These are phyloP conservation scores for Bombus confusus DNA, from an alignment of 1,140 invertebrate species.

Conservation along the genomic window DNA sequence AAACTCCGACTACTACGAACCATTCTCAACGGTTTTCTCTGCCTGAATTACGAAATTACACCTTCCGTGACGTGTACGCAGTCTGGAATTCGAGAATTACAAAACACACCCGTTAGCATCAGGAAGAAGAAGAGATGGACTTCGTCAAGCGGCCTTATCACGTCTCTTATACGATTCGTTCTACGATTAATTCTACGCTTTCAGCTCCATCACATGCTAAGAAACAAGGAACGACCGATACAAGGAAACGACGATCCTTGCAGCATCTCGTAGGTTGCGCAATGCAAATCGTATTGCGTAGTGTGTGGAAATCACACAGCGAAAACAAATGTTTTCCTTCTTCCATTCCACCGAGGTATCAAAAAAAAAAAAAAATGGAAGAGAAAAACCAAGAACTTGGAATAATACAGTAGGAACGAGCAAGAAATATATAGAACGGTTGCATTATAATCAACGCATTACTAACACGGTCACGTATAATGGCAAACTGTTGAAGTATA, in stretches of 20 bases:
- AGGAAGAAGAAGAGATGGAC: neutral
- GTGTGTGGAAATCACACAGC: too few relatives aligned
- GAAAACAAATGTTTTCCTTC: neutral
- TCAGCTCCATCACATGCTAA: conserved; percentile 12
- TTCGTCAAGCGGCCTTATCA: neutral
- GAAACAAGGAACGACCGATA: conserved; percentile 5
- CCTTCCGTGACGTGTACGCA: neutral
- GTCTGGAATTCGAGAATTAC: conserved; percentile 1
- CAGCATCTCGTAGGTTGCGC: neutral
- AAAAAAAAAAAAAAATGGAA: too few relatives aligned
- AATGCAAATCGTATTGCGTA: neutral
- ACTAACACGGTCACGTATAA: conserved; percentile 42
- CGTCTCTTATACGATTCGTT: conserved; percentile 33
- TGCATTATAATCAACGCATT: conserved; percentile 31
- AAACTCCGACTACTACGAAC: neutral
- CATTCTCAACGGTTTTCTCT: neutral
- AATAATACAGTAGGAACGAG: neutral
- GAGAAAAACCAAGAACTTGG: neutral
- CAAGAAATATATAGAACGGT: neutral
- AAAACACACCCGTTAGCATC: neutral
- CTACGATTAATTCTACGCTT: conserved; percentile 56
- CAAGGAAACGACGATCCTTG: conserved; percentile 46
- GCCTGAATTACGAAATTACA: conserved; percentile 23
- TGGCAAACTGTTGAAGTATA: conserved; percentile 14
- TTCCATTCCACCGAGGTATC: too few relatives aligned